Evolutionary conservation across 2,888 invertebrate genomes (phyloP).

Genomic region (Zygogramma bicolorata): DNA sequence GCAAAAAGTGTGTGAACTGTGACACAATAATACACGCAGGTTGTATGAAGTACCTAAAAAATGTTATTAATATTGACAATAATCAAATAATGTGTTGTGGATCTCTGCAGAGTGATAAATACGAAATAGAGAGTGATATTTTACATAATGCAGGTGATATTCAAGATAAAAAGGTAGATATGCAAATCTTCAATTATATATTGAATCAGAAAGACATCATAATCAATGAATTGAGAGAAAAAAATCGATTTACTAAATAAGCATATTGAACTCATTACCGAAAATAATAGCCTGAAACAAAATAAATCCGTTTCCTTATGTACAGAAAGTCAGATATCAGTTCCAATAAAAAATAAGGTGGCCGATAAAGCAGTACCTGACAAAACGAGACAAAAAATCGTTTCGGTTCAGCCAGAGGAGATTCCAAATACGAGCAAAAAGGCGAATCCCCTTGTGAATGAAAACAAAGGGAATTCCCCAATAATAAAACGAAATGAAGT

Average conservation of each 20-base stretch:
- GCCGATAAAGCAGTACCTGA: background rate
- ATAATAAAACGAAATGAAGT: slow-evolving; percentile 3
- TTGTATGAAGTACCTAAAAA: too few species aligned
- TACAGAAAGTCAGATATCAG: background rate
- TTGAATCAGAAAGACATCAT: too few species aligned
- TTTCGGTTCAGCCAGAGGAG: background rate
- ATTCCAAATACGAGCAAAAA: background rate
- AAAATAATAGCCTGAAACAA: background rate
- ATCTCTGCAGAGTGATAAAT: background rate
- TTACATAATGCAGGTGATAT: background rate
- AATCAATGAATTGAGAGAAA: slow-evolving; percentile 6
- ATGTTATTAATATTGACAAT: too few species aligned
- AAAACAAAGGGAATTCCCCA: background rate
- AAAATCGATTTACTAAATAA: too few species aligned
- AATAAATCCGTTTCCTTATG: background rate
- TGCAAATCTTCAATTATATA: too few species aligned
- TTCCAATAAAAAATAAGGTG: too few species aligned
- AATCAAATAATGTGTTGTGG: too few species aligned
- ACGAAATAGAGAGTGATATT: background rate
- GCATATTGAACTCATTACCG: background rate
- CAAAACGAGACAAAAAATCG: background rate
- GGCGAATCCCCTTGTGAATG: background rate
- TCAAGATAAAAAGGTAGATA: background rate
- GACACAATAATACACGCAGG: too few species aligned
- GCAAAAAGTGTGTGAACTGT: too few species aligned